phyloP scores from a whole-genome alignment of 2,113 vertebrate genomes.

The Pteronura brasiliensis region DNA sequence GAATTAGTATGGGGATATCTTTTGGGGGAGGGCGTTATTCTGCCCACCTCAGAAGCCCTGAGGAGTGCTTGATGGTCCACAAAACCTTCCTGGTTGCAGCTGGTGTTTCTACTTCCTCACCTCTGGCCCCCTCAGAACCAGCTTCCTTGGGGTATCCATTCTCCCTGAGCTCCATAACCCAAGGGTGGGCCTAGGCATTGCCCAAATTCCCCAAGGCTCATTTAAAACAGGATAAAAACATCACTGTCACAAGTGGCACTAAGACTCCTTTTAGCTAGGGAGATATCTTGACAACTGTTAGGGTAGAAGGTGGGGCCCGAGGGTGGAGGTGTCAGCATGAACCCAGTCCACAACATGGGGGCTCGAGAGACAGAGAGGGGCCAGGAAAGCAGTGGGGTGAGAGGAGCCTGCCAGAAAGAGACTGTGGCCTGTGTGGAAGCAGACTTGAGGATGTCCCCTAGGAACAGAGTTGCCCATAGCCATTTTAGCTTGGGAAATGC shows the following conservation, averaged over 20 bases:
- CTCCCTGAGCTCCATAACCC: not conserved
- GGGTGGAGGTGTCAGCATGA: fast-evolving
- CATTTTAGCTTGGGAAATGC: not conserved
- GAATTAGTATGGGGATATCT: not conserved
- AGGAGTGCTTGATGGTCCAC: not conserved
- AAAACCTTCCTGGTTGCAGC: not conserved
- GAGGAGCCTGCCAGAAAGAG: not conserved
- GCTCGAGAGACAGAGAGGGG: not conserved
- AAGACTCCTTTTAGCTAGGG: not conserved
- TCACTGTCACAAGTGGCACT: not conserved
- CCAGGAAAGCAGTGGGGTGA: not conserved
- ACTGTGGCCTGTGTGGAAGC: fast-evolving
- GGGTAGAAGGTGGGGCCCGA: not conserved
- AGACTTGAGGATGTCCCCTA: not conserved
- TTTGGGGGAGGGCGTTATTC: not conserved
- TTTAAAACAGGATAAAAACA: not conserved
- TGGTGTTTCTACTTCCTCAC: not conserved
- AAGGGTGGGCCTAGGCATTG: not conserved
- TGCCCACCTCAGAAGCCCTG: not conserved
- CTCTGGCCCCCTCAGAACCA: not conserved
- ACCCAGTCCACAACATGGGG: not conserved
- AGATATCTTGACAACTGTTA: not conserved
- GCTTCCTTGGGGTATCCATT: not conserved
- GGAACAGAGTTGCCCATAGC: fast-evolving
- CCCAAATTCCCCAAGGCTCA: not conserved